phyloP scores from a whole-genome alignment of 1,140 invertebrate genomes.

The Nebria ingens region DNA sequence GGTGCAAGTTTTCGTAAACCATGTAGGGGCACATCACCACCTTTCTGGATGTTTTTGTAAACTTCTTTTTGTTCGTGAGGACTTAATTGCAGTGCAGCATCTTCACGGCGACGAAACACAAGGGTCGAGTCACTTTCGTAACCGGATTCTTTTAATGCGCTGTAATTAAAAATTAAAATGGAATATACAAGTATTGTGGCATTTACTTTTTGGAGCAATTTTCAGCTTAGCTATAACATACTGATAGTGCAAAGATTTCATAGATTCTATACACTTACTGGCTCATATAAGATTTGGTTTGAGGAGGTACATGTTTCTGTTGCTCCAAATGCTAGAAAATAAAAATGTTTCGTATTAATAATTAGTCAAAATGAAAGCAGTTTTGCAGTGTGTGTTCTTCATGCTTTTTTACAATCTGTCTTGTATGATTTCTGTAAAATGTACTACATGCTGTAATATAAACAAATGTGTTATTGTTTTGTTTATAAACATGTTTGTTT shows the following conservation, averaged over 20 bases:
- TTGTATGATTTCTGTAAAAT: not conserved
- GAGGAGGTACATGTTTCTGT: conserved; percentile 45
- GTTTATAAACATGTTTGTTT: not conserved
- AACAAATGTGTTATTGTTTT: conserved; percentile 4
- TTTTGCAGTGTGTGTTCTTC: too few species aligned
- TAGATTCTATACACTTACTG: conserved; percentile 43
- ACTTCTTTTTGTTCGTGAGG: conserved; percentile 68
- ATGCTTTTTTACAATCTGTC: conserved; percentile 6
- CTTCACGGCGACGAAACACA: conserved; percentile 63
- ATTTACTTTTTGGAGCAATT: too few species aligned
- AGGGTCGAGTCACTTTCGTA: conserved; percentile 86
- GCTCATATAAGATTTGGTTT: conserved; percentile 58
- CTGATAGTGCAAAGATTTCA: not conserved
- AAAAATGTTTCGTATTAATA: too few species aligned
- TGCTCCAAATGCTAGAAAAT: conserved; percentile 49
- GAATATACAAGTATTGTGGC: not conserved
- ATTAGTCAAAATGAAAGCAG: too few species aligned
- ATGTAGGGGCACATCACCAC: conserved; percentile 82
- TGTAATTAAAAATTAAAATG: conserved; percentile 31
- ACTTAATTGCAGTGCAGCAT: conserved; percentile 54
- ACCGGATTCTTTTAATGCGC: conserved; percentile 75
- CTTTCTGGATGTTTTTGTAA: conserved; percentile 78
- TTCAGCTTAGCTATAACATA: too few species aligned
- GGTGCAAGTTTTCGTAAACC: conserved; percentile 81
- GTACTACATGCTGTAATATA: not conserved